Conservation (phyloP, 2,113 vertebrate genomes). For the Oophaga pumilio region DNA sequence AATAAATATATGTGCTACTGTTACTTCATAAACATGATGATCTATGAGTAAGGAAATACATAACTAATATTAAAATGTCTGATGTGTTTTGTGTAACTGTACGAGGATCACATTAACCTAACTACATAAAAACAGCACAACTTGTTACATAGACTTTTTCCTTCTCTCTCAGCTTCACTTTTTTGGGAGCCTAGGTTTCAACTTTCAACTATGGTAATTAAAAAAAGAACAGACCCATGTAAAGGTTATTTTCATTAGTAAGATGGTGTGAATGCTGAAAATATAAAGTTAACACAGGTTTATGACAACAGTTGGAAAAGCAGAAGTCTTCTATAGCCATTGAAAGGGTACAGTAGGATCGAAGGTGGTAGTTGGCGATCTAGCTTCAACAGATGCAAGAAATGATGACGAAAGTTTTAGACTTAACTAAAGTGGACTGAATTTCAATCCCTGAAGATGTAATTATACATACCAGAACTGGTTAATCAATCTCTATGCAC, state of each 20-base stretch:
- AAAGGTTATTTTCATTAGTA: conserved; percentile 25
- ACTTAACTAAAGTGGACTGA: no score
- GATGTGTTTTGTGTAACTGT: no score
- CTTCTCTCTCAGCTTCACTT: not conserved
- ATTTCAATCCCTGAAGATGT: not conserved
- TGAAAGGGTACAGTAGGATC: not conserved
- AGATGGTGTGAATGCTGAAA: no score
- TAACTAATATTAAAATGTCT: no score
- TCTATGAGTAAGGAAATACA: no score
- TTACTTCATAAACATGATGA: no score
- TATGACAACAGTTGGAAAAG: not conserved
- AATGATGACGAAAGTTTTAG: not conserved
- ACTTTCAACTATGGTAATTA: conserved; percentile 15
- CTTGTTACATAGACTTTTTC: not conserved
- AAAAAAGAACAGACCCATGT: not conserved
- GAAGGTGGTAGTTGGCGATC: not conserved
- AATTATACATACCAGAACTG: not conserved
- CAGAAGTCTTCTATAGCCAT: not conserved
- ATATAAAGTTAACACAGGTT: not conserved
- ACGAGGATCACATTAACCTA: no score
- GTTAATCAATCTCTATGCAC: no score
- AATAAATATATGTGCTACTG: no score
- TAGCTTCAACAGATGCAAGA: not conserved
- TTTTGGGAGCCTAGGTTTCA: conserved; percentile 4
- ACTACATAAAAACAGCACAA: no score